Evolutionary conservation across 2,113 vertebrate genomes (phyloP), one percentile per base, ranked within the genome.

Genomic region (Phodopus roborovskii): DNA sequence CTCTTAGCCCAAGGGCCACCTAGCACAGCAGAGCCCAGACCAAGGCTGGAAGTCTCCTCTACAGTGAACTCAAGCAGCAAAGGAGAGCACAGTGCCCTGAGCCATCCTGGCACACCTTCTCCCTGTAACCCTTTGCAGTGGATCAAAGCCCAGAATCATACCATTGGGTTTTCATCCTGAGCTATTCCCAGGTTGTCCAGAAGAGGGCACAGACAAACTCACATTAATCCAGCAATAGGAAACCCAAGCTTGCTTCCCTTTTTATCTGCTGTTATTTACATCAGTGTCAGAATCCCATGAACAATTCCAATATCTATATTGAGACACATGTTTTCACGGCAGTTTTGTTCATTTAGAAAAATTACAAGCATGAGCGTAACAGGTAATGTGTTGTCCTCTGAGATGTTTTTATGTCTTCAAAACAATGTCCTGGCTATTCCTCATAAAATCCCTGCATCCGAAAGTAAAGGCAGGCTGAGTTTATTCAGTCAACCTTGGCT

Each of bases 171-270:
- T 19, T 42, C 36, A 30, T 28, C n/a, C 62, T 36, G 22, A 71
- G 87, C 58, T 60, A 92, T 94, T 83, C 90, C 82, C 75, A 45
- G 7, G 58, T 7, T 6, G 7, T 74, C 92, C 97, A 90, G 93
- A 58, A 96, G 97, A 96, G 96, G 94, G 94, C 16, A 36, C 78
- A 88, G 19, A 50, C 20, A 39, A 50, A 48, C 58, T 62, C 28
- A 24, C 6, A 0, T 36, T 7, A 28, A 81, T 20, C 22, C 30
- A 20, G 53, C 1, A 22, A 7, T 5, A 17, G 60, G 82, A 78
- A 53, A 48, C 0, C 0, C 16, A 9, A 33, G 36, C 28, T 36
- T 3, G 13, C 20, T 20, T 50, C 33, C 8, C 36, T 53, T 66
- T 3, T 15, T 0, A 4, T 7, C 10, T 20, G 24, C 45, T 20